Conservation (phyloP, 2,888 invertebrate genomes). For the Coronaproctus castanopsis region DNA sequence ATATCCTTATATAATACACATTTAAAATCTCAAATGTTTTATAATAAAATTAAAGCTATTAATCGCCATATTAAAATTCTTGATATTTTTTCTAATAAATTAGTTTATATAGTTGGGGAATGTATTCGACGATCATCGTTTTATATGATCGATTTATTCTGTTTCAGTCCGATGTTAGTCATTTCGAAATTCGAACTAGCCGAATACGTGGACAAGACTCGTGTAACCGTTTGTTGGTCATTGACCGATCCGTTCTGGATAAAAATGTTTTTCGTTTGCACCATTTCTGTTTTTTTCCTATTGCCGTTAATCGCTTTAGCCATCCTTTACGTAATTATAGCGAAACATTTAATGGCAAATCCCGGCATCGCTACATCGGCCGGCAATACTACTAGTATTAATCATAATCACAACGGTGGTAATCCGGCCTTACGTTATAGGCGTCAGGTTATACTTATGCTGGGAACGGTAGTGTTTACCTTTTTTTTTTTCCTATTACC, state of each 20-base stretch:
- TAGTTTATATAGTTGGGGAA: too few species aligned
- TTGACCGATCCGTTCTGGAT: conserved; percentile 57
- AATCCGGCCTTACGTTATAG: conserved; percentile 23
- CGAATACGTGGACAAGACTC: conserved; percentile 46
- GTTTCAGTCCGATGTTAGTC: conserved; percentile 57
- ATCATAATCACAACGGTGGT: too few species aligned
- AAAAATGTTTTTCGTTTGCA: conserved; percentile 55
- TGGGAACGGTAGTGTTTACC: conserved; percentile 69
- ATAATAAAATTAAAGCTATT: too few species aligned
- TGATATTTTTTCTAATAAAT: too few species aligned
- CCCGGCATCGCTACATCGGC: conserved; percentile 44
- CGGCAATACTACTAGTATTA: conserved; percentile 26
- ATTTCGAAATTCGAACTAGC: conserved; percentile 52
- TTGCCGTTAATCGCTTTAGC: conserved; percentile 61
- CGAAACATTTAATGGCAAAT: conserved; percentile 61
- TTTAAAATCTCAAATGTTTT: too few species aligned
- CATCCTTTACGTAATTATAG: conserved; percentile 64
- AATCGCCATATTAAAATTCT: too few species aligned
- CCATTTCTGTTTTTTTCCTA: conserved; percentile 65
- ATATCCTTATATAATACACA: too few species aligned
- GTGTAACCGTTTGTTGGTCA: conserved; percentile 60
- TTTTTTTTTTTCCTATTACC: conserved; percentile 81
- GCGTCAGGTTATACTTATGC: conserved; percentile 45
- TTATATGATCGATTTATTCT: too few species aligned
- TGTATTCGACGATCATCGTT: too few species aligned